These are phyloP conservation scores for Scarus forsteni DNA, from an alignment of 2,797 vertebrate species.

Conservation along the genomic window DNA sequence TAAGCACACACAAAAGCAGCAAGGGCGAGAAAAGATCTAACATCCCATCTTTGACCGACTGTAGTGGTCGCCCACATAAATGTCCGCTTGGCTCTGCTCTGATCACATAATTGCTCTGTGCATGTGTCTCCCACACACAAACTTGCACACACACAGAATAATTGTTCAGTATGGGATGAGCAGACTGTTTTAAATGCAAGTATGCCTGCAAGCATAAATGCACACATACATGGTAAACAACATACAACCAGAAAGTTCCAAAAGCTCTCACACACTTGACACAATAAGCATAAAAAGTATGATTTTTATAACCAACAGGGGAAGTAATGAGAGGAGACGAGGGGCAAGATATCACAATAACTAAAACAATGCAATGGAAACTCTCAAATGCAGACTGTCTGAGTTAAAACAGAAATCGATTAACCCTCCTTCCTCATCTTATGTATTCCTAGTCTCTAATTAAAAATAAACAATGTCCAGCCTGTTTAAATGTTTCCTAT, in stretches of 20 bases:
- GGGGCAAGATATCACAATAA: neutral
- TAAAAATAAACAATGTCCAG: neutral
- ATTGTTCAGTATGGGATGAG: constrained; percentile 26
- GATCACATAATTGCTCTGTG: constrained; percentile 78
- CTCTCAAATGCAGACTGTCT: neutral
- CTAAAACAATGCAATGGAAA: neutral
- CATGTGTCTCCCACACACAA: constrained; percentile 61
- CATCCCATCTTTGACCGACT: constrained; percentile 66
- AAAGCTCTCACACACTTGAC: constrained; percentile 58
- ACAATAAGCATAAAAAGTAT: constrained; percentile 28
- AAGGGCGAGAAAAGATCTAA: constrained; percentile 57
- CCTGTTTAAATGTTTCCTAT: no score
- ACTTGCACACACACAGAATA: constrained; percentile 31
- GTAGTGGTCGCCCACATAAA: constrained; percentile 73
- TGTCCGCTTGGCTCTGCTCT: constrained; percentile 77
- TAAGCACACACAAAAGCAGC: constrained; percentile 14
- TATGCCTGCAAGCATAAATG: neutral
- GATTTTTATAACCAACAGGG: constrained; percentile 1
- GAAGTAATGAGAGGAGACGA: constrained; percentile 4
- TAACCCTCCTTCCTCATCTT: no score
- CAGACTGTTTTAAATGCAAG: constrained; percentile 23
- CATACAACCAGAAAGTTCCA: constrained; percentile 54
- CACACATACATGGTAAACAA: constrained; percentile 10
- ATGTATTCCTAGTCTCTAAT: neutral
- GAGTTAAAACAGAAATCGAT: no score